Conservation (phyloP, 2,113 vertebrate species). For the Gracilinanus agilis region DNA sequence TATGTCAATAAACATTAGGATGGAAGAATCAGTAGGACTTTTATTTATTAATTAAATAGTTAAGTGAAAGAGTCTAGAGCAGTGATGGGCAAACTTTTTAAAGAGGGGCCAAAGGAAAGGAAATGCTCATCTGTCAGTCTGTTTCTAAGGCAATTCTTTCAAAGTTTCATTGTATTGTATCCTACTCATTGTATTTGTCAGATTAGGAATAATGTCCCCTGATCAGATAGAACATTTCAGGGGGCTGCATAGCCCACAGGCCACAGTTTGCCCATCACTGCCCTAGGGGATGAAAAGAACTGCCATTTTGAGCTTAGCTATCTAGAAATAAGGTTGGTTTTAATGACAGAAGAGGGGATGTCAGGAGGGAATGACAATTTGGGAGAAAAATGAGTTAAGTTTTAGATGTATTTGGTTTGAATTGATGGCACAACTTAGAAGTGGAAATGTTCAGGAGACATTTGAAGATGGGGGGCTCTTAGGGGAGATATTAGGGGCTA, state of each 20-base stretch:
- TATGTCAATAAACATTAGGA: background rate
- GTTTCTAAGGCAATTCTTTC: no score
- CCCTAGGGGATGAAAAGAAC: background rate
- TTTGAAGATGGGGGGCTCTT: background rate
- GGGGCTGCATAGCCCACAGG: no score
- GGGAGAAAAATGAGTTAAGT: background rate
- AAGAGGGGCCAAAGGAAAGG: no score
- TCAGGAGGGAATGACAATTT: background rate
- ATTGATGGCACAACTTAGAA: background rate
- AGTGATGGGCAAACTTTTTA: no score
- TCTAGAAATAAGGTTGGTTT: background rate
- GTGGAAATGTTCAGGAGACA: background rate
- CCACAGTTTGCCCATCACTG: no score
- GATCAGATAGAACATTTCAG: no score
- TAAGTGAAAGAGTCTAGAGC: background rate
- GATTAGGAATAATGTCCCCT: no score
- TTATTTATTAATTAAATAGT: background rate
- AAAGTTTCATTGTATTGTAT: no score
- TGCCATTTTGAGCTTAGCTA: background rate
- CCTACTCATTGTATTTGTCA: no score
- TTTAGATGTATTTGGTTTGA: background rate
- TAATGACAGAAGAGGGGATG: background rate
- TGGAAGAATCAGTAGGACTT: background rate
- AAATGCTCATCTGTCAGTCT: no score
- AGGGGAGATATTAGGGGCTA: background rate